These are phyloP conservation scores for Osmerus mordax DNA, from an alignment of 2,113 vertebrate genomes.

Conservation along the genomic window DNA sequence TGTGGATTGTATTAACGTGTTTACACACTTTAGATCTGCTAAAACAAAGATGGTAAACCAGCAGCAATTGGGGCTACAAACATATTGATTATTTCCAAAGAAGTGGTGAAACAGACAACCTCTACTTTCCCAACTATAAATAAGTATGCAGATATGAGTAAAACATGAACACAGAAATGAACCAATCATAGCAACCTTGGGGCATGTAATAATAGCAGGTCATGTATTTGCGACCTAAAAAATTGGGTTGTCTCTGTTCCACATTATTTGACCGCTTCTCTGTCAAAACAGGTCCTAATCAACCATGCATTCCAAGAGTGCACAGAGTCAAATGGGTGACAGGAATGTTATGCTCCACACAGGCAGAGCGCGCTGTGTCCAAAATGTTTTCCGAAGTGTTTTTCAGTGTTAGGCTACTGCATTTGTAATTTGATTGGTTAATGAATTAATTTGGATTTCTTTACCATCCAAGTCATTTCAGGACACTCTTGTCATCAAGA, in stretches of 20 bases:
- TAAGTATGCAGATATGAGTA: not conserved
- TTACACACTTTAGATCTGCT: no score
- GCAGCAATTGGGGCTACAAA: no score
- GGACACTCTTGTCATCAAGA: no score
- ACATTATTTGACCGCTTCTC: not conserved
- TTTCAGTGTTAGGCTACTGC: not conserved
- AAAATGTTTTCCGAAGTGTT: not conserved
- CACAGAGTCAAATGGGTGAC: constrained; percentile 11
- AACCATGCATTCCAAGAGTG: constrained; percentile 3
- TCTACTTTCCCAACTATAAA: no score
- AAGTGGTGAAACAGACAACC: no score
- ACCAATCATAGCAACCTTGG: not conserved
- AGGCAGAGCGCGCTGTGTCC: constrained; percentile 20
- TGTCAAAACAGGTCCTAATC: not conserved
- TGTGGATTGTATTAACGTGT: no score
- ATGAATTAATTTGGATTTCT: no score
- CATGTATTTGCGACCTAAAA: not conserved
- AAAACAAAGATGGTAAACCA: no score
- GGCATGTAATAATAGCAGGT: not conserved
- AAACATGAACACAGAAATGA: not conserved
- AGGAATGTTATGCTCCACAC: constrained; percentile 12
- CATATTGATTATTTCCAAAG: no score
- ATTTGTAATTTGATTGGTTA: no score
- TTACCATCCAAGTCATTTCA: no score
- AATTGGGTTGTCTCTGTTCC: not conserved